Base-by-base conservation (phyloP, 2,113 vertebrate species). In the Catagonus wagneri region DNA sequence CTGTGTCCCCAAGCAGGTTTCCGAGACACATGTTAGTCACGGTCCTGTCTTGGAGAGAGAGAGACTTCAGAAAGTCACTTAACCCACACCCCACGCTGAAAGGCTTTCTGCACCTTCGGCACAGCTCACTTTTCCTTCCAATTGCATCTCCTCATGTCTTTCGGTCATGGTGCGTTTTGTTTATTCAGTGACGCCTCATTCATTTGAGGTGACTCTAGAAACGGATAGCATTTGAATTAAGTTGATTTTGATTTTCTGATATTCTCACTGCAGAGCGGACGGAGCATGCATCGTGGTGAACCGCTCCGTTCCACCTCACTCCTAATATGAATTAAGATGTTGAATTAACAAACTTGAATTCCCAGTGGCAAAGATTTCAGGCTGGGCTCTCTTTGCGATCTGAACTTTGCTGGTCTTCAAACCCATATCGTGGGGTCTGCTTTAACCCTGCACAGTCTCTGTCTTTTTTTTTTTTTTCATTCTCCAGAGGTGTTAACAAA, bases 1-100 rank as follows among this genome's bases (percentile, higher is more conserved):
- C n/a, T 93, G 93, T 93, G 74, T 36, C 66, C 83, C 27, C 56
- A 20, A 81, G 61, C 23, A 52, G 80, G 69, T 44, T 88, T 96
- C 72, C 66, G 32, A 93, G 91, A 89, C 27, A 32, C 69, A 66
- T 58, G 61, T 81, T 96, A 91, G 81, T 97, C 91, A 91, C 14
- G 8, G 36, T 68, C 58, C 89, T 93, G 7, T 93, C 96, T 81
- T 79, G 89, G 79, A 89, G 58, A 94, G 52, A 94, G 52, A 93
- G 72, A 86, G 36, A 95, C 83, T 94, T 91, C 94, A 27, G 63
- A 52, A 90, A 95, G 81, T 89, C 71, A 34, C 89, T 94, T 94
- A 60, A 90, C 89, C 78, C 94, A 93, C 12, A 74, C 32, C 52
- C 66, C 25, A 65, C 1, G 2, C 13, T 85, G n/a, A 39, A 80